Evolutionary conservation across 2,113 vertebrate genomes (phyloP), one percentile per base, ranked within the genome.

Genomic region (Clarias batrachus): DNA sequence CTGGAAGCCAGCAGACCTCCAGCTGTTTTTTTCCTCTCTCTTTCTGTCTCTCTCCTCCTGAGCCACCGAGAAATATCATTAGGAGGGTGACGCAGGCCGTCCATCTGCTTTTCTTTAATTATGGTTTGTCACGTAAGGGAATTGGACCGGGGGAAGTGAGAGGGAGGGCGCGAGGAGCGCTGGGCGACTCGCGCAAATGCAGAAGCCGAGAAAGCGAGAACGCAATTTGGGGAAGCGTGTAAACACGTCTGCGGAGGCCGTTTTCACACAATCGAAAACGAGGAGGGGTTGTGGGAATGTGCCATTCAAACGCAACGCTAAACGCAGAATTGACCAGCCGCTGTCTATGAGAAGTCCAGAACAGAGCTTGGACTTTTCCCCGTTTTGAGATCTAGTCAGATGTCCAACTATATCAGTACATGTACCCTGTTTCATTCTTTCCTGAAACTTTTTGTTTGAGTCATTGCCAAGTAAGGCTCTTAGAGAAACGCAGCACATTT

Each of bases 91-190:
- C 89, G 90, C 89, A 90, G 66, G 52, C 87, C 62, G 82, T 87
- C 90, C 84, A 86, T 92, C 90, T 92, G 92, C 87, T 90, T 91
- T 90, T 68, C 82, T 81, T 87, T 93, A 91, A 93, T 93, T 89
- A 89, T 89, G 83, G 85, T 86, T 91, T 89, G 87, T 82, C 79
- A 41, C 79, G 56, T 78, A 87, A 84, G 71, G 68, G 82, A 74
- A 86, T 71, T 52, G 41, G 41, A 41, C 74, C 23, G 41, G 57
- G 27, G 81, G 57, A 79, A 80, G 57, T 41, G 73, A 79, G 60
- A 73, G 65, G 60, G 65, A 89, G 84, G 74, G 62, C 10, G 63
- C 30, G 83, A 57, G 66, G 23, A 84, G 37, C 23, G 17, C 56
- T 57, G 85, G 68, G 25, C 81, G 76, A 56, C 84, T 86, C 37